phyloP scores from a whole-genome alignment of 2,888 invertebrate genomes.

The Pollenia griseotomentosa region DNA sequence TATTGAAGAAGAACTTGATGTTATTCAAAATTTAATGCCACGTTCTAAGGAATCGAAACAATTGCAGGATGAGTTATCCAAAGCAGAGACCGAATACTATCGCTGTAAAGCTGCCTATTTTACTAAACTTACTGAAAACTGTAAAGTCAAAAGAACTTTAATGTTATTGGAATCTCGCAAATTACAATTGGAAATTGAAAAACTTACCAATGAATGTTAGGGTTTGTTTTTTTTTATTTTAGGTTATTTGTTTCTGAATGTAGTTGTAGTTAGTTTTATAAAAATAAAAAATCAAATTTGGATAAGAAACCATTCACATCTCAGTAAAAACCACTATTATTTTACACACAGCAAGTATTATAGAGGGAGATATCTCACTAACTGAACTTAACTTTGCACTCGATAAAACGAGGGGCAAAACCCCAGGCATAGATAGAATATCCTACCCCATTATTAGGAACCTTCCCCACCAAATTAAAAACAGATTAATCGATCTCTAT shows the following conservation, averaged over 20 bases:
- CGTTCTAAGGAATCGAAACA: slow-evolving; percentile 56
- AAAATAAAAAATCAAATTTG: no score
- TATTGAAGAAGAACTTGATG: slow-evolving; percentile 65
- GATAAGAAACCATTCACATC: no score
- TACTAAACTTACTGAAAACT: slow-evolving; percentile 71
- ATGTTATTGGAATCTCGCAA: slow-evolving; percentile 74
- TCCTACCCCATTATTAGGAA: no score
- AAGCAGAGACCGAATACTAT: slow-evolving; percentile 72
- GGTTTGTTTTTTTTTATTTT: slow-evolving; percentile 1
- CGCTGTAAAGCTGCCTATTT: slow-evolving; percentile 71
- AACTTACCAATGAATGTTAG: slow-evolving; percentile 61
- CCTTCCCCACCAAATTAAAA: no score
- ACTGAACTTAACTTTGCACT: no score
- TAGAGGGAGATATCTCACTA: no score
- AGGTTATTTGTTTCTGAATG: neutral
- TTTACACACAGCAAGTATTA: no score
- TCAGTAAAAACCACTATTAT: no score
- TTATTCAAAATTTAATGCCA: slow-evolving; percentile 62
- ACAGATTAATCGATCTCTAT: no score
- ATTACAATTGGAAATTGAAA: slow-evolving; percentile 73
- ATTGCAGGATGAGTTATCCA: slow-evolving; percentile 67
- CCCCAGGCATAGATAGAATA: no score
- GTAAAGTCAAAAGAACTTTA: slow-evolving; percentile 69
- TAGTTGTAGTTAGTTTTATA: no score
- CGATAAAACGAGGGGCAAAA: no score